Base-by-base conservation (phyloP, 1,140 invertebrate species). In the Micrasema minimum region DNA sequence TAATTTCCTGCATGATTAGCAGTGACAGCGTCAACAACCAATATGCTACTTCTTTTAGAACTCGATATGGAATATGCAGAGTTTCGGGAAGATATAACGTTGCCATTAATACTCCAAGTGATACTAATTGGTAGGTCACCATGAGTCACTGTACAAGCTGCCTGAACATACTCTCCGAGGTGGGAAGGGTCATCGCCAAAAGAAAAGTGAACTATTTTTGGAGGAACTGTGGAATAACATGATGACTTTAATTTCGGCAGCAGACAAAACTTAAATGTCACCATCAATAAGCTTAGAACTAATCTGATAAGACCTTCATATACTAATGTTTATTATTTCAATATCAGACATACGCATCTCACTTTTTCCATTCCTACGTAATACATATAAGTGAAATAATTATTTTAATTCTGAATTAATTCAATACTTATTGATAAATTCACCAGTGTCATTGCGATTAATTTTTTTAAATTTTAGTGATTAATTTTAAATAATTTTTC, bases 121-220 rank as follows among this genome's bases (percentile, higher is more conserved):
- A 96, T 92, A 59, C 88, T 90, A 73, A 96, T 85, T 1, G 94
- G 94, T 55, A 91, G 85, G 79, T 96, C 93, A 43, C 94, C 94
- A 80, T 94, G 92, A 73, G 90, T 90, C n/a, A 96, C 90, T 23
- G 92, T 91, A 81, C 96, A 98, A 7, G 89, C 88, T 35, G 91
- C 86, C 74, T 88, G 91, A 64, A 88, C 88, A 77, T 87, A 89
- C 77, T 92, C 90, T 71, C 90, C 89, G 69, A 89, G 87, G 77
- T 92, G 90, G 64, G 90, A 85, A 69, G 87, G 84, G 75, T 91
- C 90, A 67, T 89, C 87, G 66, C 88, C 89, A 84, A 82, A 85
- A 77, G 76, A 87, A 81, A 82, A 85, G 82, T 88, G 89, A 75
- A 84, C 78, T 72, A 90, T 86, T 76, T 87, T 87, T 72, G 89